phyloP scores from a whole-genome alignment of 2,888 invertebrate species.

The Ceramica pisi region DNA sequence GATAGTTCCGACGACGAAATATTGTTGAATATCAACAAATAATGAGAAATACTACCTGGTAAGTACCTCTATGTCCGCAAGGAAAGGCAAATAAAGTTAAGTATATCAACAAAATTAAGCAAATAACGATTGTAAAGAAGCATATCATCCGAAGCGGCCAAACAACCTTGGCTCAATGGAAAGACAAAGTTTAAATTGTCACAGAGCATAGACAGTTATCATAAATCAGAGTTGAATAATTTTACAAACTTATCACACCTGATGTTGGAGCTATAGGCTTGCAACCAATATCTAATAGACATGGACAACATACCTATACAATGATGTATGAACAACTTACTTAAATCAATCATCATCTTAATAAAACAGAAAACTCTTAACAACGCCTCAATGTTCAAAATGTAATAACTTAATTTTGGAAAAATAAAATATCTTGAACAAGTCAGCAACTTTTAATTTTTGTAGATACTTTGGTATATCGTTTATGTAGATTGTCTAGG shows the following conservation, averaged over 20 bases:
- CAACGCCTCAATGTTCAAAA: background rate
- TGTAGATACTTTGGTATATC: slow-evolving; percentile 13
- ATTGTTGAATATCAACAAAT: slow-evolving; percentile 14
- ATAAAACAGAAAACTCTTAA: background rate
- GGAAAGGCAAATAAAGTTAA: slow-evolving; percentile 38
- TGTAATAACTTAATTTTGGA: background rate
- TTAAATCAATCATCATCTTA: background rate
- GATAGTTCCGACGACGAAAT: background rate
- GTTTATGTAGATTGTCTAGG: slow-evolving; percentile 25
- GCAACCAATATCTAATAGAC: background rate
- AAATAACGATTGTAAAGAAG: slow-evolving; percentile 9
- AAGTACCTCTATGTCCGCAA: slow-evolving; percentile 12
- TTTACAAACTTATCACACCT: background rate
- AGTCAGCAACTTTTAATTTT: background rate
- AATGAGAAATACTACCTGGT: slow-evolving; percentile 3
- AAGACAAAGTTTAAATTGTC: background rate
- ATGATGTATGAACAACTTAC: background rate
- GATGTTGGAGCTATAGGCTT: background rate
- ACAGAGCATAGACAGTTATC: background rate
- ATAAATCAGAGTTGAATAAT: slow-evolving; percentile 1
- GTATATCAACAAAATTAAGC: slow-evolving; percentile 10
- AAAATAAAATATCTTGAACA: slow-evolving; percentile 10
- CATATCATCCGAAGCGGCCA: slow-evolving; percentile 1
- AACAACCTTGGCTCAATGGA: background rate
- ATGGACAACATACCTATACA: too few relatives aligned